Evolutionary conservation across 1,140 invertebrate genomes (phyloP).

Genomic region (Platyura marginata): DNA sequence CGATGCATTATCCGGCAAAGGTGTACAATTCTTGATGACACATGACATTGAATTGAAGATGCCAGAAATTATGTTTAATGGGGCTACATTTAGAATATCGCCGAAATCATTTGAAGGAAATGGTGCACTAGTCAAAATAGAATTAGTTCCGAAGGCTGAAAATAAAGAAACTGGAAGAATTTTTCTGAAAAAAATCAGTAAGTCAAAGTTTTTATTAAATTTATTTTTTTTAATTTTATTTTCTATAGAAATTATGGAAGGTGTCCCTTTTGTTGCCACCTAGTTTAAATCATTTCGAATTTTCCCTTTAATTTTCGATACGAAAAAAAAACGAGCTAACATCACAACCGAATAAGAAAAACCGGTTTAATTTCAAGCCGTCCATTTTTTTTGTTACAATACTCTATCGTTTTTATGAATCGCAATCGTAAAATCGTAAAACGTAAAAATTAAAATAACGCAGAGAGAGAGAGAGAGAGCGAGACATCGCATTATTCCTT

Average conservation of each 20-base stretch:
- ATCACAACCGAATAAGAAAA: too few species aligned
- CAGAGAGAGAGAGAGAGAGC: too few species aligned
- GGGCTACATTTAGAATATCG: constrained; percentile 46
- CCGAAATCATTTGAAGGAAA: constrained; percentile 48
- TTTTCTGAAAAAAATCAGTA: constrained; percentile 55
- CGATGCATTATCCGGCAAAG: constrained; percentile 42
- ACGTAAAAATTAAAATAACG: too few species aligned
- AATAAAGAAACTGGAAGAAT: constrained; percentile 33
- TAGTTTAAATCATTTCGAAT: neutral
- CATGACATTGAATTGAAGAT: constrained; percentile 50
- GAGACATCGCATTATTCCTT: too few species aligned
- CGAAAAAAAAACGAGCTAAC: too few species aligned
- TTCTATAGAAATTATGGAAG: neutral
- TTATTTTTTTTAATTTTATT: neutral
- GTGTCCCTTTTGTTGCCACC: neutral
- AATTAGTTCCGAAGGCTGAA: constrained; percentile 34
- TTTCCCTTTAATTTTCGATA: too few species aligned
- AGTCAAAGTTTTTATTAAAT: too few species aligned
- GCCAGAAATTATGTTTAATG: constrained; percentile 49
- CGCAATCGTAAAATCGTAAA: too few species aligned
- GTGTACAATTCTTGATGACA: constrained; percentile 51
- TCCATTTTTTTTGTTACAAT: too few species aligned
- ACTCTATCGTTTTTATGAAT: too few species aligned
- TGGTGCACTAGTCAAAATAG: constrained; percentile 49
- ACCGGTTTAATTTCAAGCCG: too few species aligned